Conservation (phyloP, 2,888 invertebrate genomes). For the Pammene aurita region DNA sequence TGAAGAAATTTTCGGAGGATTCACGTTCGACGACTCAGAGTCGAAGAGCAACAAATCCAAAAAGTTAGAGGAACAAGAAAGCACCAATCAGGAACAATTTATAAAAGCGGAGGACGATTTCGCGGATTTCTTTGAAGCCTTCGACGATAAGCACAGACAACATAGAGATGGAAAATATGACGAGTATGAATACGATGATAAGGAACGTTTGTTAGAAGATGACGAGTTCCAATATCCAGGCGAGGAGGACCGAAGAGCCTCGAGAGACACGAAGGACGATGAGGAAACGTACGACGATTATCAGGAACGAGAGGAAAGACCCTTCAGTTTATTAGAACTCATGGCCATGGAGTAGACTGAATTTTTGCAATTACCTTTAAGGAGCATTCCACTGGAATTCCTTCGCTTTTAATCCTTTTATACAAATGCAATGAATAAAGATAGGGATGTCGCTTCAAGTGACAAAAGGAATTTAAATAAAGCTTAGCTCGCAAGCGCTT, state of each 20-base stretch:
- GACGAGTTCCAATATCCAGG: conserved; percentile 52
- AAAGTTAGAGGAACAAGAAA: conserved; percentile 58
- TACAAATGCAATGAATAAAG: no score
- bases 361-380: conserved; percentile 41
- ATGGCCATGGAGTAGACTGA: conserved; percentile 79
- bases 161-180: conserved; percentile 47
- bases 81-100: conserved; percentile 59
- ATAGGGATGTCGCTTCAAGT: no score
- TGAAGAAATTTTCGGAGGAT: conserved; percentile 63
- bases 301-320: conserved; percentile 57
- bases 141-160: conserved; percentile 51
- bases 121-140: conserved; percentile 65
- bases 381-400: background rate
- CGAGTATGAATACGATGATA: conserved; percentile 54
- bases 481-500: background rate
- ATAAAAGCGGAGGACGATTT: conserved; percentile 65
- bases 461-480: no score
- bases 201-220: conserved; percentile 47
- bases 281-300: conserved; percentile 53
- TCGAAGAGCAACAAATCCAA: conserved; percentile 43
- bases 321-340: conserved; percentile 71
- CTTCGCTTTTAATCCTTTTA: no score
- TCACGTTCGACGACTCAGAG: conserved; percentile 59
- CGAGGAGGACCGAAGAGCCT: conserved; percentile 49
- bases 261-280: conserved; percentile 47